phyloP scores from a whole-genome alignment of 2,888 invertebrate genomes.

The Drosophila nr. fundita region DNA sequence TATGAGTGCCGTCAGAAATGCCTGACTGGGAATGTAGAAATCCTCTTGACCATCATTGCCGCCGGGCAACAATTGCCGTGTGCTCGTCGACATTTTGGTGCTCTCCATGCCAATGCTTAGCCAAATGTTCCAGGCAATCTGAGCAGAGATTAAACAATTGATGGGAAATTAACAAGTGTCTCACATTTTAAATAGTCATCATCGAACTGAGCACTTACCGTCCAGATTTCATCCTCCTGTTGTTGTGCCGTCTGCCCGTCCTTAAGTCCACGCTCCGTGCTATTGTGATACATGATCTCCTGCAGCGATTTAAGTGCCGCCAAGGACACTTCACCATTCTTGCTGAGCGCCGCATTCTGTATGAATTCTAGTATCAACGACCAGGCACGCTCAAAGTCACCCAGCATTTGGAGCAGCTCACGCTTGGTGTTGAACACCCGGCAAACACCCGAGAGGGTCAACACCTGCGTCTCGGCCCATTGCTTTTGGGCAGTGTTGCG shows the following conservation, averaged over 20 bases:
- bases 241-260: conserved; percentile 69
- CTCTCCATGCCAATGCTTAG: conserved; percentile 93
- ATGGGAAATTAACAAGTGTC: not conserved
- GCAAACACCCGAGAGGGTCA: conserved; percentile 95
- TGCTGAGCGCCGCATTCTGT: conserved; percentile 95
- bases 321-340: conserved; percentile 97
- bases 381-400: conserved; percentile 98
- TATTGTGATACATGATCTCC: conserved; percentile 93
- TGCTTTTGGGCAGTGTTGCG: conserved; percentile 99
- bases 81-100: conserved; percentile 86
- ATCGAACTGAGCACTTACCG: conserved; percentile 83
- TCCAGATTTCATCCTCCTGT: conserved; percentile 89
- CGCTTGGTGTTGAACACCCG: conserved; percentile 97
- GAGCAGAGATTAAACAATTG: not conserved
- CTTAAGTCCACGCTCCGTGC: conserved; percentile 78
- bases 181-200: not conserved
- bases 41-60: conserved; percentile 85
- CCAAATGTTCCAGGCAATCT: conserved; percentile 94
- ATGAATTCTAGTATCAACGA: conserved; percentile 96
- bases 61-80: conserved; percentile 47
- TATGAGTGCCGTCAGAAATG: conserved; percentile 96
- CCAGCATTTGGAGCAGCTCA: conserved; percentile 91
- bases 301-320: conserved; percentile 98
- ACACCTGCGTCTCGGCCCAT: conserved; percentile 98
- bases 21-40: conserved; percentile 95